Evolutionary conservation across 2,888 invertebrate species (phyloP).

Genomic region (Tenthredo scrophulariae): DNA sequence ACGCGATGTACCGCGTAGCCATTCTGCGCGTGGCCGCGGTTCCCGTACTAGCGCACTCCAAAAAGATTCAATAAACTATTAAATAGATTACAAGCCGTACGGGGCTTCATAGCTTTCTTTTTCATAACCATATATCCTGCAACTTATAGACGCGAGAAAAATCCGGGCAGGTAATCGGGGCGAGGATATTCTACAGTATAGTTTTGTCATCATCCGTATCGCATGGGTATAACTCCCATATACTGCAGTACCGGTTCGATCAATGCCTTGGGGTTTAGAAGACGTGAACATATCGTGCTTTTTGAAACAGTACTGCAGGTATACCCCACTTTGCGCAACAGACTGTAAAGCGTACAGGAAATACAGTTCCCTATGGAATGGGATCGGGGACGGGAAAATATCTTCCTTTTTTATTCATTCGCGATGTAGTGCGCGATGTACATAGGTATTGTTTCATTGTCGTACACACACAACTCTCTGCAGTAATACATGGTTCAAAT

Average conservation of each 20-base stretch:
- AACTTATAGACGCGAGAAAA: slow-evolving; percentile 4
- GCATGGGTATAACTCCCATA: neutral
- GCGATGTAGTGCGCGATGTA: neutral
- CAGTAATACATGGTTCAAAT: slow-evolving; percentile 8
- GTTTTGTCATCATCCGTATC: slow-evolving; percentile 8
- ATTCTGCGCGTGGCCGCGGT: neutral
- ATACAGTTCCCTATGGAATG: slow-evolving; percentile 40
- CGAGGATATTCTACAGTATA: neutral
- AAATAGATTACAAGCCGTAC: neutral
- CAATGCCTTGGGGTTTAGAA: slow-evolving; percentile 6
- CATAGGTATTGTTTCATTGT: neutral
- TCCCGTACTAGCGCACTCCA: neutral
- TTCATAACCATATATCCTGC: neutral
- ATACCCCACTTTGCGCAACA: slow-evolving; percentile 29
- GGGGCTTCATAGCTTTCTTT: neutral
- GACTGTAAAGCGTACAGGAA: slow-evolving; percentile 30
- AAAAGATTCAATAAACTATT: slow-evolving; percentile 9
- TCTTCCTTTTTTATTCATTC: slow-evolving; percentile 27
- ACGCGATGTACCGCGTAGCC: slow-evolving; percentile 19
- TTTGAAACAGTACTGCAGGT: slow-evolving; percentile 8
- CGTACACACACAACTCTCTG: slow-evolving; percentile 6
- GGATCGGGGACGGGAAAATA: slow-evolving; percentile 26
- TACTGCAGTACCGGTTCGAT: neutral
- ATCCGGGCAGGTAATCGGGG: neutral
- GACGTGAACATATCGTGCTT: slow-evolving; percentile 13